These are phyloP conservation scores for Lasius fuliginosus DNA, from an alignment of 2,888 invertebrate species.

Conservation along the genomic window DNA sequence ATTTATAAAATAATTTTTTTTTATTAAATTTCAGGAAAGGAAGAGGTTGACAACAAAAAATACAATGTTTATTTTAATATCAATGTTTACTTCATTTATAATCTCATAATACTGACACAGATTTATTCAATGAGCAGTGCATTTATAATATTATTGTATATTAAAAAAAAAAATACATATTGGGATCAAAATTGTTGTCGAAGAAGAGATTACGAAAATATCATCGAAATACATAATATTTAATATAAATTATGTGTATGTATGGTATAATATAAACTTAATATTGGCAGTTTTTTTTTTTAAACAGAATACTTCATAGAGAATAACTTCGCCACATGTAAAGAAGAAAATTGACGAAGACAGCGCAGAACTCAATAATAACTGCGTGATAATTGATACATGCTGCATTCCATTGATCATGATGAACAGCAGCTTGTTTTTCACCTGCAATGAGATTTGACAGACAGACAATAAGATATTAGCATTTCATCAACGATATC, in stretches of 20 bases:
- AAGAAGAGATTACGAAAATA: conserved; percentile 8
- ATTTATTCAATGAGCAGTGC: background rate
- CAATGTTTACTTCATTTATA: conserved; percentile 19
- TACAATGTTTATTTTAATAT: conserved; percentile 47
- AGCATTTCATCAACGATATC: background rate
- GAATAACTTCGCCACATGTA: conserved; percentile 34
- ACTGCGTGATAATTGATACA: conserved; percentile 52
- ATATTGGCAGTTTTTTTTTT: background rate
- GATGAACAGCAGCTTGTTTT: conserved; percentile 89
- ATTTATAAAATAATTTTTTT: background rate
- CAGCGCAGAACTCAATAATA: conserved; percentile 44
- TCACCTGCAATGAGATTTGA: conserved; percentile 86
- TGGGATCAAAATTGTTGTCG: background rate
- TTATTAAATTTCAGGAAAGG: background rate
- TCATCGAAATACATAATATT: background rate
- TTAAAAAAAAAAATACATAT: conserved; percentile 17
- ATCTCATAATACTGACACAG: conserved; percentile 39
- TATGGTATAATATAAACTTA: background rate
- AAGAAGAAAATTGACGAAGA: conserved; percentile 50
- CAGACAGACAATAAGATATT: background rate
- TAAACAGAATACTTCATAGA: background rate
- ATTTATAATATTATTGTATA: conserved; percentile 5
- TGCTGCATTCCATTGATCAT: conserved; percentile 89
- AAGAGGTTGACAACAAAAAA: background rate
- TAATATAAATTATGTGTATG: background rate